Percentiles rank a stretch among this genome's conserved stretches.
Conservation (phyloP, 2,797 vertebrate species). For the Tenualosa thibaudeaui region DNA sequence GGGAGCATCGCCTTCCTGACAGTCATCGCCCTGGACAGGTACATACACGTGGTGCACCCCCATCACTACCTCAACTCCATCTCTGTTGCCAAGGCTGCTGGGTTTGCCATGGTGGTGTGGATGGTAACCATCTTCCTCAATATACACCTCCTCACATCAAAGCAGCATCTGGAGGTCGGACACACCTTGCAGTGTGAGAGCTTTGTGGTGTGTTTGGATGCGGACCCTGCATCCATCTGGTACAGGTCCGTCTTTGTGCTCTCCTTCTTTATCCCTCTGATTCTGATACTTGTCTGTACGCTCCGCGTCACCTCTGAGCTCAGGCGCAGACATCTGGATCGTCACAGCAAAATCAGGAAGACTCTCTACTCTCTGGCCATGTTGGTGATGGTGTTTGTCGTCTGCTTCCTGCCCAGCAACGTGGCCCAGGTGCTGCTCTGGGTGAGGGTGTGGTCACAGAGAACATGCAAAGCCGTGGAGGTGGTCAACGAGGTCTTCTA, state of each 20-base stretch:
- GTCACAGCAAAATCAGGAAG: slow-evolving; percentile 59
- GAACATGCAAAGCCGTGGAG: slow-evolving; percentile 50
- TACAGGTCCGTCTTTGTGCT: slow-evolving; percentile 66
- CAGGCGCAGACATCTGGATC: slow-evolving; percentile 61
- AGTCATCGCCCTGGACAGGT: slow-evolving; percentile 72
- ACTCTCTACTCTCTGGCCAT: slow-evolving; percentile 58
- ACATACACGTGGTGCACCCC: slow-evolving; percentile 75
- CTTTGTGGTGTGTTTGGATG: slow-evolving; percentile 55
- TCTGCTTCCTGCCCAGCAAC: slow-evolving; percentile 73
- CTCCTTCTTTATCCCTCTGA: slow-evolving; percentile 67
- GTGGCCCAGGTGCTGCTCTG: slow-evolving; percentile 62
- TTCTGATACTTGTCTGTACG: slow-evolving; percentile 71
- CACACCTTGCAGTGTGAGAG: slow-evolving; percentile 66
- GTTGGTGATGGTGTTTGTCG: slow-evolving; percentile 63
- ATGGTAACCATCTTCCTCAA: slow-evolving; percentile 63
- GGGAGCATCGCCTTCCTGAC: slow-evolving; percentile 72
- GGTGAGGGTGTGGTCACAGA: slow-evolving; percentile 37
- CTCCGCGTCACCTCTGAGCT: slow-evolving; percentile 59
- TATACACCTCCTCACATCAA: slow-evolving; percentile 59
- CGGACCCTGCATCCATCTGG: slow-evolving; percentile 8
- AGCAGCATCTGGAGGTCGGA: not conserved
- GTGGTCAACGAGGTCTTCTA: slow-evolving; percentile 60
- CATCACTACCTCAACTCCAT: slow-evolving; percentile 69
- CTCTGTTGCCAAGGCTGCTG: slow-evolving; percentile 55
- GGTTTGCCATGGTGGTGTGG: slow-evolving; percentile 63